phyloP scores from a whole-genome alignment of 2,888 invertebrate genomes.

The Dendrolimus pini region DNA sequence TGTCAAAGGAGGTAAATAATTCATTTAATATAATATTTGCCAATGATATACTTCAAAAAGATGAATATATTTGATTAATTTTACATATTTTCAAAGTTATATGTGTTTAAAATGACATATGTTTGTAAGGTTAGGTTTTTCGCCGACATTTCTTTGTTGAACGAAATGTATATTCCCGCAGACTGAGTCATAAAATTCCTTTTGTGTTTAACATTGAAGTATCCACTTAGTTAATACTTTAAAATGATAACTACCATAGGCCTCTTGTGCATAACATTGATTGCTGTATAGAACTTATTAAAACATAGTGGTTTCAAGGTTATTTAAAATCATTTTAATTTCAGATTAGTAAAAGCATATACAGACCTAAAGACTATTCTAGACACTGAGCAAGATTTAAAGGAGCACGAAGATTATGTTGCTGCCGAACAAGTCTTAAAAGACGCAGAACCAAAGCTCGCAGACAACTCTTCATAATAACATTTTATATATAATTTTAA shows the following conservation, averaged over 20 bases:
- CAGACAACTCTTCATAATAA: conserved; percentile 45
- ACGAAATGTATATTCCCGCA: neutral
- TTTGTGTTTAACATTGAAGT: no score
- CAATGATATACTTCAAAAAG: neutral
- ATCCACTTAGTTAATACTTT: no score
- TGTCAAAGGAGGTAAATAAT: conserved; percentile 82
- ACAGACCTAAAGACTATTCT: conserved; percentile 85
- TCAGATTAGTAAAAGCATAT: conserved; percentile 82
- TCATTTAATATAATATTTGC: neutral
- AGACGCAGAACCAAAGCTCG: conserved; percentile 79
- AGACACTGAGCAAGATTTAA: conserved; percentile 86
- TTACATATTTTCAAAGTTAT: conserved; percentile 5
- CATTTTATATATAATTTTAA: conserved; percentile 26
- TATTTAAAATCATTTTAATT: conserved; percentile 15
- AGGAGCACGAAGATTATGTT: conserved; percentile 82
- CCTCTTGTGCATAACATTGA: no score
- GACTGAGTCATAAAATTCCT: neutral
- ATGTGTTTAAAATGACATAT: conserved; percentile 11
- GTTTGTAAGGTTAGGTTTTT: conserved; percentile 19
- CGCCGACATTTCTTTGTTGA: neutral
- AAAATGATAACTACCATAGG: no score
- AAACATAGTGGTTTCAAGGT: neutral
- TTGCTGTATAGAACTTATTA: neutral
- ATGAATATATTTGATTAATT: neutral
- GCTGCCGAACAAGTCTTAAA: conserved; percentile 81